Percentiles rank a stretch among this genome's conserved stretches.
phyloP scores from a whole-genome alignment of 1,140 invertebrate genomes.

The Subanguina moxae region DNA sequence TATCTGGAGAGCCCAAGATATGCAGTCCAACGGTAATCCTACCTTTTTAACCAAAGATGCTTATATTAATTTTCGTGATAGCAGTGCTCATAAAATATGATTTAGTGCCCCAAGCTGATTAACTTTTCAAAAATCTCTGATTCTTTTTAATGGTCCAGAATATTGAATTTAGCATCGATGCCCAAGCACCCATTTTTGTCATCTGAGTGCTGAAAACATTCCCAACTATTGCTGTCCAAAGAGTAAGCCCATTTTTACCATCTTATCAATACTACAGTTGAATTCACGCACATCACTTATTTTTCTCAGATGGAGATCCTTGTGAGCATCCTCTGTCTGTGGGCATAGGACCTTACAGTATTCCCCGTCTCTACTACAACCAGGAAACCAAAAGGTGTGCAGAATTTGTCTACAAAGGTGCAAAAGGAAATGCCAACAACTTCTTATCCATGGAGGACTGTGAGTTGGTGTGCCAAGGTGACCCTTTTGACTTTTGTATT shows the following conservation, averaged over 20 bases:
- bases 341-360: conserved; percentile 38
- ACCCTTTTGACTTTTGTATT: conserved; percentile 25
- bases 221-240: conserved; percentile 55
- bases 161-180: conserved; percentile 28
- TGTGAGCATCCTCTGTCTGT: conserved; percentile 44
- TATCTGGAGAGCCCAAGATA: conserved; percentile 35
- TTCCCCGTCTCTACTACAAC: conserved; percentile 56
- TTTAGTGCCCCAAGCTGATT: no score
- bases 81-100: no score
- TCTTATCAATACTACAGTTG: neutral
- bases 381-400: conserved; percentile 42
- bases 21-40: conserved; percentile 32
- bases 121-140: no score
- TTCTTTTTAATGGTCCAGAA: no score
- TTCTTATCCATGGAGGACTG: conserved; percentile 53
- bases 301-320: conserved; percentile 51
- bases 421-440: conserved; percentile 55
- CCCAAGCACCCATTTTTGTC: conserved; percentile 52
- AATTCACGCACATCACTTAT: neutral
- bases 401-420: conserved; percentile 50
- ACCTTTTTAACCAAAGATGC: conserved; percentile 4
- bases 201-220: conserved; percentile 33
- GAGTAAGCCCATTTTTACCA: conserved; percentile 18
- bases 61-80: no score
- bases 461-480: conserved; percentile 53